A percentile compares a stretch with the other conserved stretches of the same genome.
phyloP scores from a whole-genome alignment of 1,140 invertebrate genomes.

The Lanistes nyassanus region DNA sequence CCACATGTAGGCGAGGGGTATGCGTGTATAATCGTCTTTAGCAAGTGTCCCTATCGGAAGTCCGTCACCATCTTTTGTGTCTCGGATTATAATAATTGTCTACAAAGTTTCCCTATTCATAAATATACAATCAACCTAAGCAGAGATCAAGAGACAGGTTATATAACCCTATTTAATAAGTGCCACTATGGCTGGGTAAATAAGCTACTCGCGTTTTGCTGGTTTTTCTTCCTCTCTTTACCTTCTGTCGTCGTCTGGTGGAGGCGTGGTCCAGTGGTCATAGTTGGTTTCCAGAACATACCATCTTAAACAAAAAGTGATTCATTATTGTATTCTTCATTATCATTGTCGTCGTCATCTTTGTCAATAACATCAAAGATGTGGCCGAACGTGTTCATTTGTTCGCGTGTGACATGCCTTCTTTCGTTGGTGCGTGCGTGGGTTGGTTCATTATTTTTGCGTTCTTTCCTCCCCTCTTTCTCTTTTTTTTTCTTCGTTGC shows the following conservation, averaged over 20 bases:
- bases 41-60: no score
- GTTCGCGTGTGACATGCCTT: no score
- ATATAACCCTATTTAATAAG: no score
- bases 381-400: no score
- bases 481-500: no score
- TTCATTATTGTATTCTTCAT: not conserved
- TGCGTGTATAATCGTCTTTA: not conserved
- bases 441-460: not conserved
- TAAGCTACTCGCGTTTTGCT: no score
- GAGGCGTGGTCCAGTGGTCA: constrained; percentile 56
- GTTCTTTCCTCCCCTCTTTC: not conserved
- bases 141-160: no score
- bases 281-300: constrained; percentile 62
- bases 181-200: no score
- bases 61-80: not conserved
- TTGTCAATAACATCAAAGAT: no score
- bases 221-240: constrained; percentile 19
- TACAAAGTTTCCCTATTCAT: no score
- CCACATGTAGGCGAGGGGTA: not conserved
- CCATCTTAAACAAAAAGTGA: constrained; percentile 43
- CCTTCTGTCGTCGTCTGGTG: constrained; percentile 50
- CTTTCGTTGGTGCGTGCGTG: not conserved
- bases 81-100: not conserved
- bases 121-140: no score
- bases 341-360: not conserved